Base-by-base conservation (phyloP, 2,888 invertebrate species). In the Imbricaverruca yamaguchii region DNA sequence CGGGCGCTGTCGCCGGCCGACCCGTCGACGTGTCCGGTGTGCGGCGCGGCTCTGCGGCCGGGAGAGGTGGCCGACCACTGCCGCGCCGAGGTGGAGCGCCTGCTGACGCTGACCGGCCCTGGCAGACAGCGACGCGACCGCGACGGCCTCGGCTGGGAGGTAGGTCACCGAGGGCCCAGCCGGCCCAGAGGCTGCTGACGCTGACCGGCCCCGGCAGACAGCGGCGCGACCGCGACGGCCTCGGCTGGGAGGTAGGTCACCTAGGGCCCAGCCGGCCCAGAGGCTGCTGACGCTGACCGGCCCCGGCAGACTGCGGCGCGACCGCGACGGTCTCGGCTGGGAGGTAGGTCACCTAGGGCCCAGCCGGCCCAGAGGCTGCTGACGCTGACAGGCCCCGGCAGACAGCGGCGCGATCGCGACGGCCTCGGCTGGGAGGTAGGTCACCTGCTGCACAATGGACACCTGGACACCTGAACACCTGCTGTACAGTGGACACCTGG, bases 21-120 rank as follows among this genome's bases (percentile, higher is more conserved):
- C 85, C 90, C 92, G 13, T 90, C 91, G n/a, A 93, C 90, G 86
- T 96, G 96, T 87, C 96, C 96, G 0, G 93, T 94, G 0, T 97
- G 96, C 87, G 93, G 95, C 83, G 91, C 93, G 83, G 94, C 94
- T 8, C 90, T 97, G 79, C 89, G 95, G 80, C 91, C 92, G 6
- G 92, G 92, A 1, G 96, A 96, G 87, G 89, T 95, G 21, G 94
- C 94, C 84, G 89, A 92, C 57, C 96, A 96, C 88, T 91, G 94
- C 84, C 88, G 91, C 80, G 89, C 93, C 83, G 96, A 96, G 88
- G 89, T 96, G 83, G 93, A 93, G 83, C 91, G 92, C 84, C 88
- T 94, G 80, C 87, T 85, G 84, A 84, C 84, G 82, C 74, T 55
- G 53, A 55, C 53, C 74, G 8, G 53, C 9, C 21, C 9, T 55